Evolutionary conservation across 2,888 invertebrate genomes (phyloP).

Genomic region (Arge pagana): DNA sequence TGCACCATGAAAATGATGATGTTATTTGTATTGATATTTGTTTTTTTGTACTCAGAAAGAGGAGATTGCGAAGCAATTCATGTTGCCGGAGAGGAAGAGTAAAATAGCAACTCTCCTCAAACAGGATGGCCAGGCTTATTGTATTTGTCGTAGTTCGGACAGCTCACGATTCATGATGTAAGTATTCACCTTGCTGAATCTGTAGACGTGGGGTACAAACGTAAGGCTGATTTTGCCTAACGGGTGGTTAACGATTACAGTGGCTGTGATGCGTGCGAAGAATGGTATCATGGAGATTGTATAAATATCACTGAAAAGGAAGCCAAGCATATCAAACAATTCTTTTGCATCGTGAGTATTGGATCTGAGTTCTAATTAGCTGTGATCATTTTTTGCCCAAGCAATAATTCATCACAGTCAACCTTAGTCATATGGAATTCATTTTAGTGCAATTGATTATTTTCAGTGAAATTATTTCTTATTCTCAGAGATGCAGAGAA

Average conservation of each 20-base stretch:
- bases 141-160: slow-evolving; percentile 92
- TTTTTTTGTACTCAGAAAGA: slow-evolving; percentile 67
- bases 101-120: slow-evolving; percentile 86
- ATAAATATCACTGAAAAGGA: slow-evolving; percentile 93
- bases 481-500: slow-evolving; percentile 69
- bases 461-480: not conserved
- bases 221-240: not conserved
- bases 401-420: too few species aligned
- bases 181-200: slow-evolving; percentile 45
- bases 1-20: too few species aligned
- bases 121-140: slow-evolving; percentile 91
- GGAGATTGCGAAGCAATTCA: slow-evolving; percentile 87
- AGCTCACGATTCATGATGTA: slow-evolving; percentile 96
- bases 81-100: slow-evolving; percentile 86
- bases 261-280: slow-evolving; percentile 96
- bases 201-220: slow-evolving; percentile 6
- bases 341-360: slow-evolving; percentile 77
- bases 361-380: too few species aligned
- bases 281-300: slow-evolving; percentile 99
- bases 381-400: not conserved
- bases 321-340: slow-evolving; percentile 90
- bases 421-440: too few species aligned
- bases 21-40: not conserved
- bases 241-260: slow-evolving; percentile 57
- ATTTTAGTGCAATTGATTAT: not conserved